A percentile compares a stretch with the other conserved stretches of the same genome.
phyloP scores from a whole-genome alignment of 2,113 vertebrate genomes.

The Oxyruncus cristatus region DNA sequence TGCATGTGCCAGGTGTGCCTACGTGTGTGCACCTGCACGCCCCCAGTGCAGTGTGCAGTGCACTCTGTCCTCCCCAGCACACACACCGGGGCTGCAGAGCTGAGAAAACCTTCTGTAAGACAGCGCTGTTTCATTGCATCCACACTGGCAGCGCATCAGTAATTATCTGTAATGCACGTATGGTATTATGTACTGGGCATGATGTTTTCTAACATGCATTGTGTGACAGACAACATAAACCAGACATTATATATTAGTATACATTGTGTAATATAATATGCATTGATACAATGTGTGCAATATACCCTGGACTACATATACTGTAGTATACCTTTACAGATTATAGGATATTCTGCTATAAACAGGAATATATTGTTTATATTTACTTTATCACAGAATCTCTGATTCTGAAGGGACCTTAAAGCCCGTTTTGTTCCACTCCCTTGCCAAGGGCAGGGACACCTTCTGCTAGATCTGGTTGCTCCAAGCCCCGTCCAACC shows the following conservation, averaged over 20 bases:
- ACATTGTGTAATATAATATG: background rate
- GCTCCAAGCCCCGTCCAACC: background rate
- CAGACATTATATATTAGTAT: background rate
- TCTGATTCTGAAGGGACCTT: background rate
- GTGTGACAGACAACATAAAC: background rate
- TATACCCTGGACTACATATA: background rate
- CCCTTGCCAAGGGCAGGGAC: background rate
- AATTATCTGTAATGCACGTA: background rate
- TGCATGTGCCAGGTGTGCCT: background rate
- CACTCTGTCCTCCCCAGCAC: background rate
- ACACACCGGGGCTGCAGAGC: background rate
- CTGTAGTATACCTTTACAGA: background rate
- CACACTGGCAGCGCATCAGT: background rate
- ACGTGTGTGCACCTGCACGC: rapidly evolving
- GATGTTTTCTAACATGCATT: background rate
- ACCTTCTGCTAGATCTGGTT: background rate
- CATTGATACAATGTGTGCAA: background rate
- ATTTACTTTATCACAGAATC: background rate
- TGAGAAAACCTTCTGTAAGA: background rate
- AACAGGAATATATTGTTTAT: background rate
- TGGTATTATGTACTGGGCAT: background rate
- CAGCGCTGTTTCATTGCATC: background rate
- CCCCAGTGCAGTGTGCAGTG: background rate
- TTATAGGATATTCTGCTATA: background rate
- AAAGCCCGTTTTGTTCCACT: background rate